Base-by-base conservation (phyloP, 2,888 invertebrate genomes). In the Lasioglossum marginatum region DNA sequence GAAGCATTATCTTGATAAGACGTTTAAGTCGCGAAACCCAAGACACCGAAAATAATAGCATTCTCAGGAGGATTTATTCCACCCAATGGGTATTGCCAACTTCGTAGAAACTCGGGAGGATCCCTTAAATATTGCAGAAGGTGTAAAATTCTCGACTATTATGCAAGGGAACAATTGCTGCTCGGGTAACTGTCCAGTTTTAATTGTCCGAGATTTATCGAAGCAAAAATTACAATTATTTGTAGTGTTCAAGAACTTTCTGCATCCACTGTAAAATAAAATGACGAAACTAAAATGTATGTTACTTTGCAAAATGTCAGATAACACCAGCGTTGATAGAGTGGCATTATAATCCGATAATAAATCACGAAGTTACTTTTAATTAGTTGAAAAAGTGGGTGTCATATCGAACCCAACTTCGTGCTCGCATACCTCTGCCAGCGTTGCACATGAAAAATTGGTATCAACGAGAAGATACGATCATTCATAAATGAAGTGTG, bases 1-100 rank as follows among this genome's bases (percentile, higher is more conserved):
- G 45, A 68, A 52, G 73, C 57, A 68, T 82, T 82, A 77, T 82
- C 77, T 27, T 37, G 66, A 27, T 37, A 57, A 74, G 57, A 40
- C 72, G 73, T 66, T 66, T 72, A 66, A 57, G n/a, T 60, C 40
- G 40, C 27, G 68, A 68, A 37, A 66, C 74, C 52, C n/a, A 16
- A 37, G 60, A 43, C 74, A 75, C 60, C n/a, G 40, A 40, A 27
- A 60, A 70, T 70, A 70, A 70, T 40, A 70, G n/a, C 5, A 6
- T 70, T 37, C 40, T 6, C 5, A 4, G 40, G 10, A 19, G 23
- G 34, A 66, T 68, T 40, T 23, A n/a, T 37, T 34, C 23, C 23
- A 68, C 23, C 12, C 37, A 4, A 68, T 66, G 34, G 66, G 19
- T 34, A 66, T 34, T 8, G 66, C 66, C 19, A 19, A 19, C 66